A percentile compares a stretch with the other conserved stretches of the same genome.
phyloP scores from a whole-genome alignment of 1,140 invertebrate genomes.

The Sminthurinus signatus region DNA sequence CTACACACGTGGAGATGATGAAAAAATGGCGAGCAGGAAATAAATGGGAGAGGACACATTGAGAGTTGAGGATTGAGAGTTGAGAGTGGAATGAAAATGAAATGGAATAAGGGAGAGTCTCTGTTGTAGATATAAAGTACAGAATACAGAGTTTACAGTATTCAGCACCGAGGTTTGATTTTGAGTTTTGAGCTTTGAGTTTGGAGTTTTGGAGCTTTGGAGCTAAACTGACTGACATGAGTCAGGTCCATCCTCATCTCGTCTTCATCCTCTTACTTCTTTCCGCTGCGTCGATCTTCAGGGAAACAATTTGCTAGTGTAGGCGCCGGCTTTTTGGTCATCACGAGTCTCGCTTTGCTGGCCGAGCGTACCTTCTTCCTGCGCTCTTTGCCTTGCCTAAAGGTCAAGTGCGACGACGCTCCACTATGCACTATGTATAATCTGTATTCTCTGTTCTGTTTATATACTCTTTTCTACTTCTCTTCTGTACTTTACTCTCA shows the following conservation, averaged over 20 bases:
- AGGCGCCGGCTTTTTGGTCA: constrained; percentile 25
- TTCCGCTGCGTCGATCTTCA: constrained; percentile 28
- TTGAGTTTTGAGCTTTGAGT: not conserved
- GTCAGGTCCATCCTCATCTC: constrained; percentile 12
- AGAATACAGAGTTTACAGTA: too few relatives aligned
- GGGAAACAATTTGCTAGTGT: constrained; percentile 32
- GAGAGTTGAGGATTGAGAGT: too few relatives aligned
- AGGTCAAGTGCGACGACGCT: constrained; percentile 24
- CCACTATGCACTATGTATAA: too few relatives aligned
- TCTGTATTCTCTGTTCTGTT: too few relatives aligned
- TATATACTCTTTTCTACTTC: too few relatives aligned
- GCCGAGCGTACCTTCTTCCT: constrained; percentile 29
- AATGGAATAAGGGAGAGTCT: constrained; percentile 7
- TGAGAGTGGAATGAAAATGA: too few relatives aligned
- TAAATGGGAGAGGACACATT: constrained; percentile 5
- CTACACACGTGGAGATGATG: constrained; percentile 38
- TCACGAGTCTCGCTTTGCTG: constrained; percentile 27
- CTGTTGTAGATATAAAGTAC: not conserved
- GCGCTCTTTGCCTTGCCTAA: constrained; percentile 23
- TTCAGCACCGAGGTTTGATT: too few relatives aligned
- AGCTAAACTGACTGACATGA: not conserved
- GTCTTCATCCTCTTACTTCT: too few relatives aligned
- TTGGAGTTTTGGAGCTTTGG: too few relatives aligned
- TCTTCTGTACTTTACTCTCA: too few relatives aligned
- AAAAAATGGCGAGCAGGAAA: not conserved